Evolutionary conservation across 2,797 vertebrate species (phyloP), one percentile per base, ranked within the genome.

Genomic region (Poecilia gillii): DNA sequence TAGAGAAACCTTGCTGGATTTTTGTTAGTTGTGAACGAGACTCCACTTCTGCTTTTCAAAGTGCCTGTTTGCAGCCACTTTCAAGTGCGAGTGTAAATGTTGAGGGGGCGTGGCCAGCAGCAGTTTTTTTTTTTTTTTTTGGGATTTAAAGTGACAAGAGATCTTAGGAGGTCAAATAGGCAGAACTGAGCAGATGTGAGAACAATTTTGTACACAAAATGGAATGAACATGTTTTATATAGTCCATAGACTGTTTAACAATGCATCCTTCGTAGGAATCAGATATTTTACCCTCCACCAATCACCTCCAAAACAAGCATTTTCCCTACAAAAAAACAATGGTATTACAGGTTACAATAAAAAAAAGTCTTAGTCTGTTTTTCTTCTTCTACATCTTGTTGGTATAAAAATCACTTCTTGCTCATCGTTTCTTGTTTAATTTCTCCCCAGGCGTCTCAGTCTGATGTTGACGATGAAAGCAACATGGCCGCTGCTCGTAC

Each of bases 401-500:
- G 28, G 14, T 62, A 28, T 57, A 41, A 68, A 68, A 43, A 43
- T 68, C 3, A 39, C 66, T 43, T 43, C 23, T 43, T n/a, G 3
- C 68, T 64, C 53, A 18, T 68, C 45, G 45, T n/a, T 43, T 0
- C 46, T 20, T 68, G 4, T 82, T 79, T 75, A 49, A 13, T 77
- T 55, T 46, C 41, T 51, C 59, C 14, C 20, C 13, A 88, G 91
- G 79, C 43, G 0, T 43, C 49, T 6, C 75, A 84, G 73, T 33
- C 88, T 47, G 33, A 78, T 70, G 71, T 78, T 73, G 90, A 90
- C 76, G 71, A 79, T 81, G 90, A 93, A 14, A 39, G 76, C 57
- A 89, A 87, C 86, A 46, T 75, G 4, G 68, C 78, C 47, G 78
- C 89, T 81, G 94, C 85, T 83, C 90, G 70, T 46, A 2, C 91